phyloP scores from a whole-genome alignment of 2,113 vertebrate genomes.

The Pelecanoides urinatrix region DNA sequence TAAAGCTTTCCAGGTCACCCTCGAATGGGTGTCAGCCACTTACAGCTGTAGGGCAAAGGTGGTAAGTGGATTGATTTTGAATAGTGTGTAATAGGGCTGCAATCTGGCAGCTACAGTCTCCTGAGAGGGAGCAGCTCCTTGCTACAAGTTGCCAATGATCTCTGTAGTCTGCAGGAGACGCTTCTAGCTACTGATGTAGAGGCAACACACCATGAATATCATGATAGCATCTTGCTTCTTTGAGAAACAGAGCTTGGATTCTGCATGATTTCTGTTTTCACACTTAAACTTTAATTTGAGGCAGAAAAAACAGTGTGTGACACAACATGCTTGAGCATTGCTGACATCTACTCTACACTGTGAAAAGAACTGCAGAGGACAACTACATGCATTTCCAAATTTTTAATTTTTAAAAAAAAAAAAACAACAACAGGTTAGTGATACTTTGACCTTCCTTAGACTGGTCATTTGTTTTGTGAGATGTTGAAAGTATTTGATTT shows the following conservation, averaged over 20 bases:
- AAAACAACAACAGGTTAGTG: neutral
- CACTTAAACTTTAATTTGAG: neutral
- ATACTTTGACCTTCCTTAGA: neutral
- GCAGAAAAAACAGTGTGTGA: neutral
- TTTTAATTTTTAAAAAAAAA: neutral
- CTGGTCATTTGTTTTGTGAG: neutral
- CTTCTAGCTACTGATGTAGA: neutral
- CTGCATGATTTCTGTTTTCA: neutral
- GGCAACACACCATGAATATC: rapidly evolving
- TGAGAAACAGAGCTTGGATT: neutral
- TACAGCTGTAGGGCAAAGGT: neutral
- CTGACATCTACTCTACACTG: neutral
- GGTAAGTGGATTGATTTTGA: neutral
- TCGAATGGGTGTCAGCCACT: neutral
- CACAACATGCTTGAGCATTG: neutral
- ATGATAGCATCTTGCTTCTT: neutral
- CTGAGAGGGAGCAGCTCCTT: neutral
- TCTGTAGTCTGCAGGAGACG: neutral
- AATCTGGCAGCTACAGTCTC: neutral
- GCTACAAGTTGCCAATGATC: neutral
- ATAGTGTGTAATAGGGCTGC: rapidly evolving
- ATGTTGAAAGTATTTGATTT: neutral
- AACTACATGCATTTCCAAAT: neutral
- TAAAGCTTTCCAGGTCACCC: neutral
- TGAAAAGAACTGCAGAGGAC: neutral